phyloP scores from a whole-genome alignment of 2,888 invertebrate species.

The Cheilosia vernalis region DNA sequence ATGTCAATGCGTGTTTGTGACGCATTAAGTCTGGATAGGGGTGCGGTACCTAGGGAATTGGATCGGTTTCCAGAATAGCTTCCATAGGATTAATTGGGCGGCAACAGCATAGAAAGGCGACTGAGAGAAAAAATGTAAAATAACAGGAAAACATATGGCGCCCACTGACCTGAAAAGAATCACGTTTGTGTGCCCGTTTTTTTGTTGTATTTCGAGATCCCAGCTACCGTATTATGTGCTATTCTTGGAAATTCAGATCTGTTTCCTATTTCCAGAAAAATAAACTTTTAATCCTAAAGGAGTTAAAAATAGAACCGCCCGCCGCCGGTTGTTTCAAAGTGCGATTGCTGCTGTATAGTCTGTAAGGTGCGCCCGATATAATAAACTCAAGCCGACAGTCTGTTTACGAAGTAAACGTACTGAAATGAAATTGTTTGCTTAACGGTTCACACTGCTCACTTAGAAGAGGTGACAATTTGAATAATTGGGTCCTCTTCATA shows the following conservation, averaged over 20 bases:
- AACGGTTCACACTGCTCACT: no score
- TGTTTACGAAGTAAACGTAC: no score
- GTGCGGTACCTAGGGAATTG: neutral
- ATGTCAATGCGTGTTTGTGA: slow-evolving; percentile 32
- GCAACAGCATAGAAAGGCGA: neutral
- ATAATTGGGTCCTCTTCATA: no score
- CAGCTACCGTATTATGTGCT: slow-evolving; percentile 1
- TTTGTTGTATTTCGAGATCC: neutral
- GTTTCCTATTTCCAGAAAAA: neutral
- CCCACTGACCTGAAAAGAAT: slow-evolving; percentile 2
- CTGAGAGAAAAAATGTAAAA: neutral
- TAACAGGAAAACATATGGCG: neutral
- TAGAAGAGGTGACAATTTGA: no score
- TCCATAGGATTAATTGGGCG: neutral
- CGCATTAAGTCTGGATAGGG: neutral
- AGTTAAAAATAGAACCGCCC: neutral
- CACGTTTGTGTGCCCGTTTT: neutral
- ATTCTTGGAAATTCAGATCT: neutral
- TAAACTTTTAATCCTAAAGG: slow-evolving; percentile 1
- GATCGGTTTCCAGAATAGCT: neutral
- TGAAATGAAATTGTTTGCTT: no score
- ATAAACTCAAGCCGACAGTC: no score
- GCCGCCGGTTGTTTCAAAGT: no score
- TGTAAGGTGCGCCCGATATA: no score
- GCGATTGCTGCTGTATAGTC: no score